Conservation (phyloP, 2,888 invertebrate species). For the Acleris literana region DNA sequence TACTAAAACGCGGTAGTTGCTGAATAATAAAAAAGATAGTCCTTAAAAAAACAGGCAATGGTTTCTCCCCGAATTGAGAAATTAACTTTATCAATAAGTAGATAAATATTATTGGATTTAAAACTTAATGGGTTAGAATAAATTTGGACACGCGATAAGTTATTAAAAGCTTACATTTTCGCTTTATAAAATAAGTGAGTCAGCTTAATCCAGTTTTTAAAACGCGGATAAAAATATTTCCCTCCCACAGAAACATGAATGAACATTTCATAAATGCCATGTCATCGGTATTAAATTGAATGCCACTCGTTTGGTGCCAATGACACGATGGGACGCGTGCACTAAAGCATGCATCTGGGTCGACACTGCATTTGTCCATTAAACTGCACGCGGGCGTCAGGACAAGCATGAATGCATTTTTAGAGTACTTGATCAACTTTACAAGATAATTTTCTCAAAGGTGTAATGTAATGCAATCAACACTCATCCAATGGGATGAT, state of each 20-base stretch:
- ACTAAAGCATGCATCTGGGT: constrained; percentile 56
- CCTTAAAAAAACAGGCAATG: too few species aligned
- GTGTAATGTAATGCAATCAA: too few species aligned
- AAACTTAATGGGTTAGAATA: not conserved
- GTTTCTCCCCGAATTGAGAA: too few species aligned
- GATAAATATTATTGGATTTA: too few species aligned
- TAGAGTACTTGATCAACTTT: not conserved
- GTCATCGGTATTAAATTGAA: constrained; percentile 23
- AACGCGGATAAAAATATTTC: not conserved
- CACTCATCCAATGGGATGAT: too few species aligned
- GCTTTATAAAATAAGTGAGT: not conserved
- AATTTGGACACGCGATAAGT: not conserved
- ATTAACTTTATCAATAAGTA: too few species aligned
- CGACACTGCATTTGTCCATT: constrained; percentile 35
- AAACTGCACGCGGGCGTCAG: constrained; percentile 10
- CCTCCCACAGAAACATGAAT: not conserved
- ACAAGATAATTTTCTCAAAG: not conserved
- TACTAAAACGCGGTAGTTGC: too few species aligned
- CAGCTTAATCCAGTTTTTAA: not conserved
- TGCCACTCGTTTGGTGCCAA: constrained; percentile 29
- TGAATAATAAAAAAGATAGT: too few species aligned
- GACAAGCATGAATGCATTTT: constrained; percentile 14
- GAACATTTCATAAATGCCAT: constrained; percentile 16
- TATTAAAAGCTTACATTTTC: too few species aligned
- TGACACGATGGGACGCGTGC: constrained; percentile 22